These are phyloP conservation scores for Desmodus rotundus DNA, from an alignment of 2,113 vertebrate species.

Conservation along the genomic window DNA sequence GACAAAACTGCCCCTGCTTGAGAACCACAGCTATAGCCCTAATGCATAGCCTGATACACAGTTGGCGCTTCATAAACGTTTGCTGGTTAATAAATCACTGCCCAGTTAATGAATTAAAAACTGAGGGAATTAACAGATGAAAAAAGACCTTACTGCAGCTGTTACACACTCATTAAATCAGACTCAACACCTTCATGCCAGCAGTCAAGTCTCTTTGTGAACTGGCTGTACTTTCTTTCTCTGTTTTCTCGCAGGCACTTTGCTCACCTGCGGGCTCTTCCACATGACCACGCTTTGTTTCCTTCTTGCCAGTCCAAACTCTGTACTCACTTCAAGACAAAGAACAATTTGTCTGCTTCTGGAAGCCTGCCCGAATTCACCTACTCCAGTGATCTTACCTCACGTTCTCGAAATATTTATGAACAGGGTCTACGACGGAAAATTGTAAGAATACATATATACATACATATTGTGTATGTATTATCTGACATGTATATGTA, in stretches of 20 bases:
- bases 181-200: background rate
- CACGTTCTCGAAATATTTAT: background rate
- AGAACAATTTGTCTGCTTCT: background rate
- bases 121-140: background rate
- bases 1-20: too few relatives aligned
- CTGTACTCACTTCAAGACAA: background rate
- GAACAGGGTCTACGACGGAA: background rate
- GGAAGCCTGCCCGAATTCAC: background rate
- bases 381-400: background rate
- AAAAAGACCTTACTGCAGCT: background rate
- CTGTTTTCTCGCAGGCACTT: background rate
- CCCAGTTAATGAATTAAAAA: background rate
- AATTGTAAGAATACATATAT: background rate
- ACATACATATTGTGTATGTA: too few relatives aligned
- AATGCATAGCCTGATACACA: background rate
- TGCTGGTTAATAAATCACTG: background rate
- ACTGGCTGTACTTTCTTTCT: background rate
- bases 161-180: background rate
- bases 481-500: background rate
- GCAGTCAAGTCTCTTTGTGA: background rate
- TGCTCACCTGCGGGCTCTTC: background rate
- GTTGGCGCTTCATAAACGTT: background rate
- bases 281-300: background rate
- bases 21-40: background rate
- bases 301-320: background rate